Base-by-base conservation (phyloP, 2,888 invertebrate species). In the Aleiodes leptofemur region DNA sequence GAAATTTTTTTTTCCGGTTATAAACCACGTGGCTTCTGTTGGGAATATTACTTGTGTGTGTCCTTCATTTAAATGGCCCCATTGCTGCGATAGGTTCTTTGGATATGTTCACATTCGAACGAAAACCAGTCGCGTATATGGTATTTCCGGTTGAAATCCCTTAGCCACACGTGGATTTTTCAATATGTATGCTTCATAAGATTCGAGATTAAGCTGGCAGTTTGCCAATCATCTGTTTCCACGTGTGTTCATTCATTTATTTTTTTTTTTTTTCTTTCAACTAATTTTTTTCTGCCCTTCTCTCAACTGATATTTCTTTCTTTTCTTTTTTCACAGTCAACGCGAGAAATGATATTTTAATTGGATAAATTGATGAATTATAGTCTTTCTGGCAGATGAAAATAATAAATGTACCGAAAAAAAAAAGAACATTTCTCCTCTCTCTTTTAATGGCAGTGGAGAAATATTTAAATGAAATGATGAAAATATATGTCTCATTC, bases 51-150 rank as follows among this genome's bases (percentile, higher is more conserved):
- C 23, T 23, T 23, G 23, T 23, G 56, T 31, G 56, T 38, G 43
- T 57, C 50, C 66, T 64, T 73, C 43, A 73, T 69, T 68, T 48
- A 73, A 59, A 73, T 69, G 38, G 53, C 23, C 69, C 59, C 59
- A 57, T 74, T 69, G 31, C 48, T 61, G 73, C 59, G 34, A 23
- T 55, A 38, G 23, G 38, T 69, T 69, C 55, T 69, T 56, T 53
- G 38, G 56, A 38, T 23, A 23, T 55, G 55, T 55, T 55, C 55
- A 16, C 16, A 64, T 29, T 14, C 64, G 31, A 23, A 64, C 34
- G 34, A 6, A 64, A 64, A 43, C 48, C 48, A 64, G 48, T 64
- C 23, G 48, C 64, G 48, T 64, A 43, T 64, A 2, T 1, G 64
- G 43, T 48, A 48, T 48, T 64, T 64, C 48, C 64, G 43, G 64